phyloP scores from a whole-genome alignment of 23 tunicate genomes.

The Diplosoma virens region DNA sequence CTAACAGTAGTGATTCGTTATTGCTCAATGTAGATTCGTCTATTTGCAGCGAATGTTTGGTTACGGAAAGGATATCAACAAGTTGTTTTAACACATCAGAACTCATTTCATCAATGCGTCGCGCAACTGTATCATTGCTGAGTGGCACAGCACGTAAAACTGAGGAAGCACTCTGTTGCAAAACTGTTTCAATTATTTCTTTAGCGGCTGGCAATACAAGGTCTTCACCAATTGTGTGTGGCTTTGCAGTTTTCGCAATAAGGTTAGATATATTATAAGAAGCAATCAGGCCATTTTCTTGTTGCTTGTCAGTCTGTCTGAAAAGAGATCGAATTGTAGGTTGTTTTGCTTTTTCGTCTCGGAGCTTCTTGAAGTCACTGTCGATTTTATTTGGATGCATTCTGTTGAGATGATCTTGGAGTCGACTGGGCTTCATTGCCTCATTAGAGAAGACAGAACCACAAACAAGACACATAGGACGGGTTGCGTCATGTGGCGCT shows the following conservation, averaged over 20 bases:
- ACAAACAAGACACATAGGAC: too few species aligned
- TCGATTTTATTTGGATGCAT: too few species aligned
- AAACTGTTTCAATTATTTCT: constrained; percentile 45
- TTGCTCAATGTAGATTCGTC: constrained; percentile 20
- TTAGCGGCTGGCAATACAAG: constrained; percentile 35
- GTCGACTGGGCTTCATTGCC: too few species aligned
- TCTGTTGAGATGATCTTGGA: too few species aligned
- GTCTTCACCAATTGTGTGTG: constrained; percentile 47
- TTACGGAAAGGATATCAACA: constrained; percentile 18
- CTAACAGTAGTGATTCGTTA: constrained; percentile 23
- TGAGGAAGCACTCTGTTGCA: constrained; percentile 39
- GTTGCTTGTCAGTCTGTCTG: constrained; percentile 27
- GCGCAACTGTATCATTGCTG: constrained; percentile 32
- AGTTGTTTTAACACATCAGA: constrained; percentile 22
- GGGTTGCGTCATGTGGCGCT: too few species aligned
- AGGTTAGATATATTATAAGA: constrained; percentile 43
- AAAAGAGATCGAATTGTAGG: constrained; percentile 34
- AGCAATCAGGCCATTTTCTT: constrained; percentile 49
- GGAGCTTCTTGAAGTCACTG: too few species aligned
- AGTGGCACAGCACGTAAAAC: constrained; percentile 16
- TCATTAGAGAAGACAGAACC: too few species aligned
- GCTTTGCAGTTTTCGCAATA: constrained; percentile 45
- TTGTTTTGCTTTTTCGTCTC: too few species aligned
- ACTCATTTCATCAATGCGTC: constrained; percentile 20
- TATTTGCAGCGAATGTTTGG: constrained; percentile 16